Evolutionary conservation across 2,797 vertebrate genomes (phyloP).

Genomic region (Pangasius mekongensis): DNA sequence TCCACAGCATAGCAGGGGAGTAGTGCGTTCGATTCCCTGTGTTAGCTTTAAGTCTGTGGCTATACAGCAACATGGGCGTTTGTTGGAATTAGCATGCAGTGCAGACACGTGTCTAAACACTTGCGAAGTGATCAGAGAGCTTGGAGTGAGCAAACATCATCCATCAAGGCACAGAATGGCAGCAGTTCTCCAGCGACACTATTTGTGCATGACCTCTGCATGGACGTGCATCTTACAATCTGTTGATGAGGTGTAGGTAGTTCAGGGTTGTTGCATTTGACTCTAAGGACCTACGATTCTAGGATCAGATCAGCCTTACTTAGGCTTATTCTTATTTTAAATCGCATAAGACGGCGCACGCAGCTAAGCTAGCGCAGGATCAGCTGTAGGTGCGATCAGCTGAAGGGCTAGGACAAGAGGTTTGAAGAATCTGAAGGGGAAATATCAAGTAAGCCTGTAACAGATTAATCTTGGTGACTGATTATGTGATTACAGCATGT

Average conservation of each 20-base stretch:
- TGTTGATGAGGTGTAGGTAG: background rate
- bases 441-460: background rate
- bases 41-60: background rate
- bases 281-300: background rate
- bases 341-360: background rate
- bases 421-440: background rate
- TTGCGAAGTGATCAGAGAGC: conserved; percentile 3
- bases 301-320: background rate
- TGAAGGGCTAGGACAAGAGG: background rate
- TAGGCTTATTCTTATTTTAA: background rate
- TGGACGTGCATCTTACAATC: background rate
- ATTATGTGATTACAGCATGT: background rate
- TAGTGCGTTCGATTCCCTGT: background rate
- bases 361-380: background rate
- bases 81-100: conserved; percentile 34
- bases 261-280: background rate
- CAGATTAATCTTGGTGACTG: background rate
- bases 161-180: conserved; percentile 30
- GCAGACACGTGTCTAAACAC: background rate
- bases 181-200: conserved; percentile 26
- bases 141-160: conserved; percentile 45
- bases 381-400: background rate
- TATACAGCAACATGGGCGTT: background rate
- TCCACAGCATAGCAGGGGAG: background rate
- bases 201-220: conserved; percentile 46